Conservation (phyloP, 2,113 vertebrate genomes). For the Prochilodus magdalenae region DNA sequence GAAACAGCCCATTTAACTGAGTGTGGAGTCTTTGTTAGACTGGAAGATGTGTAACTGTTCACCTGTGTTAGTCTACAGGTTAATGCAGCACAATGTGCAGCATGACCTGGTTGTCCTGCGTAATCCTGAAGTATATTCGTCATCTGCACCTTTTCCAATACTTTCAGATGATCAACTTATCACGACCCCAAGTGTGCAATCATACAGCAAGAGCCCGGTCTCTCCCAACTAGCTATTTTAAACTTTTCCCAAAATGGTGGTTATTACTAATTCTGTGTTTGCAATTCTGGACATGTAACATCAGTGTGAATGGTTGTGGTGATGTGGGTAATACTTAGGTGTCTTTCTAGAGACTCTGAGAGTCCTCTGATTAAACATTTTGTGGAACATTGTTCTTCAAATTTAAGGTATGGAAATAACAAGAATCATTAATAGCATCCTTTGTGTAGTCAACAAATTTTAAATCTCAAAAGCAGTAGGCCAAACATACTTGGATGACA, state of each 20-base stretch:
- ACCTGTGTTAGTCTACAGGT: constrained; percentile 15
- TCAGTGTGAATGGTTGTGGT: background rate
- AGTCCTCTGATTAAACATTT: too few relatives aligned
- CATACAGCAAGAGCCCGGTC: background rate
- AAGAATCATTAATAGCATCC: background rate
- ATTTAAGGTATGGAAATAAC: background rate
- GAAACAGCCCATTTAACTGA: background rate
- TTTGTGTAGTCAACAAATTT: background rate
- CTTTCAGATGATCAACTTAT: constrained; percentile 9
- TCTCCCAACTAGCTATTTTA: background rate
- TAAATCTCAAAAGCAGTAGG: background rate
- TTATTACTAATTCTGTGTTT: background rate
- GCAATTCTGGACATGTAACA: background rate
- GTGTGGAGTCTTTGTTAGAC: background rate
- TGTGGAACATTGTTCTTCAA: too few relatives aligned
- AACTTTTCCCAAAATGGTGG: background rate
- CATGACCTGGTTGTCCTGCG: background rate
- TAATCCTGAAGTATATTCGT: background rate
- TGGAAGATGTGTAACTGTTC: background rate
- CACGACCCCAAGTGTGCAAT: background rate
- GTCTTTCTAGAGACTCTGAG: too few relatives aligned
- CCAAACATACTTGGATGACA: background rate
- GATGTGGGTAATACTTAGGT: too few relatives aligned
- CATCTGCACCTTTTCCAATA: constrained; percentile 15
- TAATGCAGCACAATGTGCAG: background rate